Conservation (phyloP, 2,113 vertebrate genomes). For the Xerus inauris region DNA sequence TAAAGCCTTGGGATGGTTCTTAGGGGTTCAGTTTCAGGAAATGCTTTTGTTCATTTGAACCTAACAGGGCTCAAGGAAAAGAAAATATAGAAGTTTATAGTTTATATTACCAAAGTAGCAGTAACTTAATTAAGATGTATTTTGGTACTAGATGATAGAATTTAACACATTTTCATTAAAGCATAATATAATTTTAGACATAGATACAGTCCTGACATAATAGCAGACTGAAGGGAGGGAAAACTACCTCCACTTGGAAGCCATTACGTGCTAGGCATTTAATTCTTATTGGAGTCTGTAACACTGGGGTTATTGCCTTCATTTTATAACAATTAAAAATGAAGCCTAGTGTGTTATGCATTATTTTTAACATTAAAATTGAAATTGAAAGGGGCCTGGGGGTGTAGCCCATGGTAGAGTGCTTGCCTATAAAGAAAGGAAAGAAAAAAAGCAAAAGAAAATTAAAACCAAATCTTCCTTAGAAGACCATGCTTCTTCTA, state of each 20-base stretch:
- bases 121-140: neutral
- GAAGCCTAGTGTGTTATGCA: neutral
- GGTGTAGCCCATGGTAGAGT: no score
- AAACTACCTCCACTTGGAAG: neutral
- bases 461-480: neutral
- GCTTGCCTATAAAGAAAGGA: neutral
- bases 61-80: neutral
- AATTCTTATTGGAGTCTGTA: neutral
- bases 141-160: neutral
- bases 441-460: neutral
- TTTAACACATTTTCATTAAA: neutral
- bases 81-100: neutral
- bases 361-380: neutral
- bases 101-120: neutral
- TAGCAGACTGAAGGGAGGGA: neutral
- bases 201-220: neutral
- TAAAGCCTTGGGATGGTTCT: neutral
- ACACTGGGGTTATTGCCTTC: neutral
- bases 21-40: neutral
- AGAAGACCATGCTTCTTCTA: neutral
- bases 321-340: neutral
- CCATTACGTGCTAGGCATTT: neutral
- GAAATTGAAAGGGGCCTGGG: neutral
- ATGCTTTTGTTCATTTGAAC: neutral
- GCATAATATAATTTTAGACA: neutral